phyloP scores from a whole-genome alignment of 2,113 vertebrate genomes.

The Pygoscelis adeliae region DNA sequence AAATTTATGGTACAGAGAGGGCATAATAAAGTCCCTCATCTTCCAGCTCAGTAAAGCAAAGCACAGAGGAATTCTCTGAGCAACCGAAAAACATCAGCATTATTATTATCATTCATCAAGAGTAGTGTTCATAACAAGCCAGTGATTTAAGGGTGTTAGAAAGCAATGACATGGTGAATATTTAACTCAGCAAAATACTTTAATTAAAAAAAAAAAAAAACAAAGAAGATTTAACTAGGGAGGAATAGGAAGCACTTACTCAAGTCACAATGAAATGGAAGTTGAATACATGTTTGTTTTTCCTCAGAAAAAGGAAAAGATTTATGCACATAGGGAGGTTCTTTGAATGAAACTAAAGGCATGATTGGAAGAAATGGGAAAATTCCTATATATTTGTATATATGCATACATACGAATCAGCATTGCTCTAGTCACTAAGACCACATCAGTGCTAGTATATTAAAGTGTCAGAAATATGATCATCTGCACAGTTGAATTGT shows the following conservation, averaged over 20 bases:
- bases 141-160: slow-evolving; percentile 31
- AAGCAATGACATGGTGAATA: not conserved
- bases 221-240: not conserved
- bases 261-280: not conserved
- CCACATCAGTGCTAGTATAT: not conserved
- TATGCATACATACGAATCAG: not conserved
- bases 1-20: not conserved
- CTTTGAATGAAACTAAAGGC: not conserved
- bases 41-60: slow-evolving; percentile 57
- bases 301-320: not conserved
- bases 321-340: not conserved
- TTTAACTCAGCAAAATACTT: not conserved
- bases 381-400: not conserved
- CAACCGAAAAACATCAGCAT: not conserved
- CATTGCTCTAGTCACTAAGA: not conserved
- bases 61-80: not conserved
- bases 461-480: not conserved
- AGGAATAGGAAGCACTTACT: not conserved
- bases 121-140: not conserved
- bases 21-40: slow-evolving; percentile 17
- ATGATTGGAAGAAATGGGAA: not conserved
- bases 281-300: not conserved
- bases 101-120: not conserved
- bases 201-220: not conserved
- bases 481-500: not conserved